Conservation (phyloP, 2,113 vertebrate genomes). For the Pogona vitticeps region DNA sequence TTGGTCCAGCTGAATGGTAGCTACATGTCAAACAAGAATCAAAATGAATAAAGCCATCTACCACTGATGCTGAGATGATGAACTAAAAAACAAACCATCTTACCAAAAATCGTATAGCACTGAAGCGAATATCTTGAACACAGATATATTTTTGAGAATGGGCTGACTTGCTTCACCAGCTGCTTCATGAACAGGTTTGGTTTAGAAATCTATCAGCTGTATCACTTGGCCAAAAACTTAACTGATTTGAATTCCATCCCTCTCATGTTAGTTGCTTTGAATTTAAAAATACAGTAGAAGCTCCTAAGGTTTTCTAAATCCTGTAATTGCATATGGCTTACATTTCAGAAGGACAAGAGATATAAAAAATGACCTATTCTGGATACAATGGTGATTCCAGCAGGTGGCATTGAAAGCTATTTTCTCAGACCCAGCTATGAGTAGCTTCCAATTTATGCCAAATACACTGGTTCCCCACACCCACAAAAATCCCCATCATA, state of each 20-base stretch:
- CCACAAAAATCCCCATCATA: conserved; percentile 67
- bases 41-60: not conserved
- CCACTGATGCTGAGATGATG: not conserved
- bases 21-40: not conserved
- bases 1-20: conserved; percentile 1
- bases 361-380: not conserved
- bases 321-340: conserved; percentile 33
- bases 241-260: not conserved
- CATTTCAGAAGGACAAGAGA: conserved; percentile 50
- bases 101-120: not conserved
- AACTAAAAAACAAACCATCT: not conserved
- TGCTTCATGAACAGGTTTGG: not conserved
- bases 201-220: not conserved
- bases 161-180: not conserved
- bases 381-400: conserved; percentile 14
- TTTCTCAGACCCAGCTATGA: conserved; percentile 49
- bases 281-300: conserved; percentile 23
- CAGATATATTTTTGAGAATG: not conserved
- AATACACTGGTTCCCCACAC: conserved; percentile 45
- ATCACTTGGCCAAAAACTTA: not conserved
- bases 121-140: not conserved
- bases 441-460: conserved; percentile 62
- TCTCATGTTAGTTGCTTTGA: conserved; percentile 41
- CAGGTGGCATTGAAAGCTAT: conserved; percentile 17
- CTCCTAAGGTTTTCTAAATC: not conserved